Conservation (phyloP, 1,140 invertebrate genomes). For the Calosoma granatense region DNA sequence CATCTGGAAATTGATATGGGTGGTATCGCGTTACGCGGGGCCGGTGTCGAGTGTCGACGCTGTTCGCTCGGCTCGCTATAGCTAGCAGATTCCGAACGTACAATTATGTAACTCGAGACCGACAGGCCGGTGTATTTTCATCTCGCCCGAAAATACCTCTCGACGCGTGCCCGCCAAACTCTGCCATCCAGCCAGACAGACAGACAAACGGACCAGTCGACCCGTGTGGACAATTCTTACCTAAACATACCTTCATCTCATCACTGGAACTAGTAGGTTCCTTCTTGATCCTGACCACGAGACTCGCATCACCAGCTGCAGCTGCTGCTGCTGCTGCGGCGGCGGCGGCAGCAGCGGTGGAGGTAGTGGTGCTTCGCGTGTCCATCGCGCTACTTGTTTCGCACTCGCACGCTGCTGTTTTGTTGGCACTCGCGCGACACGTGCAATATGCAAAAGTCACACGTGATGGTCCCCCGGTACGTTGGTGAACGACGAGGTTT, state of each 20-base stretch:
- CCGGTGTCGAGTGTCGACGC: neutral
- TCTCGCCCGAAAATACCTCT: neutral
- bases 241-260: slow-evolving; percentile 39
- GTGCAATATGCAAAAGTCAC: neutral
- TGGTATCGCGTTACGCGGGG: neutral
- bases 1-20: neutral
- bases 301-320: slow-evolving; percentile 19
- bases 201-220: slow-evolving; percentile 8
- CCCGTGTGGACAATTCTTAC: neutral
- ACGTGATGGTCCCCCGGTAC: neutral
- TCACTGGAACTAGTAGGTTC: slow-evolving; percentile 35
- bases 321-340: slow-evolving; percentile 13
- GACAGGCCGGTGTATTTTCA: neutral
- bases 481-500: neutral
- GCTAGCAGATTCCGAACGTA: neutral
- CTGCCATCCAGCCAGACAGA: too few species aligned
- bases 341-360: neutral
- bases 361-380: too few species aligned
- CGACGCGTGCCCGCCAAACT: neutral
- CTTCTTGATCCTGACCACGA: slow-evolving; percentile 37
- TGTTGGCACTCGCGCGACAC: too few species aligned
- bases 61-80: neutral
- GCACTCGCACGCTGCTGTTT: too few species aligned
- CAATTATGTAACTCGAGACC: neutral
- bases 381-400: too few species aligned